Evolutionary conservation across 1,140 invertebrate genomes (phyloP).

Genomic region (Papilio glaucus): DNA sequence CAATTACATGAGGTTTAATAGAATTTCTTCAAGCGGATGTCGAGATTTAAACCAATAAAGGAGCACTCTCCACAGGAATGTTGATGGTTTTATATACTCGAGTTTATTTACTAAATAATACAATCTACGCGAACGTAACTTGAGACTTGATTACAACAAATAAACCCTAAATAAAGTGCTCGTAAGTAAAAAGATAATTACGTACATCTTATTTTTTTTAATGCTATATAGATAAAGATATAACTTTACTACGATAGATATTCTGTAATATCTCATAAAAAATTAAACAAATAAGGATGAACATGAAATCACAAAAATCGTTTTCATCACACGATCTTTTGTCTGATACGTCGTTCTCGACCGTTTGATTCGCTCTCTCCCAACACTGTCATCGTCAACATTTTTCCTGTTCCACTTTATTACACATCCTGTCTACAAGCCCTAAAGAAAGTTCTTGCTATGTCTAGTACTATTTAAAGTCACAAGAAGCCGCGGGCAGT

Average conservation of each 20-base stretch:
- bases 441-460: too few species aligned
- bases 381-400: too few species aligned
- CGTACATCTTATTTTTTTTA: not conserved
- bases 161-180: slow-evolving; percentile 1
- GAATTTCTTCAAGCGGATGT: not conserved
- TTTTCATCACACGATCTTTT: too few species aligned
- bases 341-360: too few species aligned
- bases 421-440: too few species aligned
- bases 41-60: slow-evolving; percentile 13
- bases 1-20: slow-evolving; percentile 1
- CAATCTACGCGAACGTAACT: not conserved
- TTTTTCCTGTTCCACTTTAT: too few species aligned
- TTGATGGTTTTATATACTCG: slow-evolving; percentile 4
- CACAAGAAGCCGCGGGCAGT: not conserved
- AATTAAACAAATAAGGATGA: too few species aligned
- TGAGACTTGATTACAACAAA: not conserved
- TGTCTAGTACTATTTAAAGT: not conserved
- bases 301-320: too few species aligned
- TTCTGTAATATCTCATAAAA: too few species aligned
- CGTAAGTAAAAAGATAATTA: not conserved
- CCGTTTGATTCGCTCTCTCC: too few species aligned
- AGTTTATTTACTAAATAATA: slow-evolving; percentile 15
- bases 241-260: not conserved
- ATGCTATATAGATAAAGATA: not conserved
- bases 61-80: not conserved